A percentile compares a stretch with the other conserved stretches of the same genome.
Conservation (phyloP, 2,888 invertebrate species). For the Drosophila paramelanica region DNA sequence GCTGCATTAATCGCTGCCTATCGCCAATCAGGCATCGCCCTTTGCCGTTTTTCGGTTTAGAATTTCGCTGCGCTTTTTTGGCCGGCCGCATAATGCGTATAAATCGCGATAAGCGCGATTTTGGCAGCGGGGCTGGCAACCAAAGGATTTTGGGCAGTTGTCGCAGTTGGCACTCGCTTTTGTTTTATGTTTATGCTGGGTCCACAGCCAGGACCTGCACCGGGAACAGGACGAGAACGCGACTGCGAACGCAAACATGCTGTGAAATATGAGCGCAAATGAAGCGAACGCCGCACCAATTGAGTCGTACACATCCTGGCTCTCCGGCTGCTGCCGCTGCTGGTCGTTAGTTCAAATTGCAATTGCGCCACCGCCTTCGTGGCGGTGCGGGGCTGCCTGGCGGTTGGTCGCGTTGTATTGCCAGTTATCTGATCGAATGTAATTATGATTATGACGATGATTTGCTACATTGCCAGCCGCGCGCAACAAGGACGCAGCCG, state of each 20-base stretch:
- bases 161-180: conserved; percentile 49
- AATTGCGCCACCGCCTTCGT: conserved; percentile 62
- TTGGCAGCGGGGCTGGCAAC: conserved; percentile 52
- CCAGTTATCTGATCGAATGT: conserved; percentile 78
- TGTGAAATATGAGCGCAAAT: conserved; percentile 77
- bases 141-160: conserved; percentile 57
- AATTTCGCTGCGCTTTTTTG: conserved; percentile 79
- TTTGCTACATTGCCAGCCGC: conserved; percentile 72
- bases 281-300: conserved; percentile 64
- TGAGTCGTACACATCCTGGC: conserved; percentile 42
- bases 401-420: conserved; percentile 39
- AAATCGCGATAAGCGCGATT: conserved; percentile 76
- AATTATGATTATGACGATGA: conserved; percentile 81
- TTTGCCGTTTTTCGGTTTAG: conserved; percentile 65
- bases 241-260: conserved; percentile 15
- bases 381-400: not conserved
- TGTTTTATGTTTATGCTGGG: conserved; percentile 76
- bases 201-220: conserved; percentile 35
- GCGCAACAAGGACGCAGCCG: conserved; percentile 11
- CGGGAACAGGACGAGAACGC: conserved; percentile 9
- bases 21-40: conserved; percentile 37
- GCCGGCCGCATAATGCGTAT: conserved; percentile 71
- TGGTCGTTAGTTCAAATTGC: conserved; percentile 76
- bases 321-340: conserved; percentile 8
- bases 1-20: conserved; percentile 73